Evolutionary conservation across 2,113 vertebrate genomes (phyloP).

Genomic region (Ailurus styani): DNA sequence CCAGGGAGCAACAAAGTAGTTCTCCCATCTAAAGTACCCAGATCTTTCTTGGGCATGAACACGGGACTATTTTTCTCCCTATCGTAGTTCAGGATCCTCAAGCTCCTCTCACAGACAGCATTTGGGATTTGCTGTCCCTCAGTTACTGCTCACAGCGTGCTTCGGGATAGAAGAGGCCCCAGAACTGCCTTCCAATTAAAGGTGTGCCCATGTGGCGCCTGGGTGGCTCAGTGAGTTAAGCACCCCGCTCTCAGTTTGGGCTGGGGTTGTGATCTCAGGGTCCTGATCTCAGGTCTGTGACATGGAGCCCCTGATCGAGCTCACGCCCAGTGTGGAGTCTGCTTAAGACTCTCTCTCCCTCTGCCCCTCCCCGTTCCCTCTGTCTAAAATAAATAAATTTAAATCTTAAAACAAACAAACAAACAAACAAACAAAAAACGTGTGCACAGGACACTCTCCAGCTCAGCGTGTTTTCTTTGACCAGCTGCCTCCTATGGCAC

Average conservation of each 20-base stretch:
- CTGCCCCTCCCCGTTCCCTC: neutral
- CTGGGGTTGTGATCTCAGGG: neutral
- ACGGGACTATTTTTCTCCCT: neutral
- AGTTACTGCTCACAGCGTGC: neutral
- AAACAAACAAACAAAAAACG: neutral
- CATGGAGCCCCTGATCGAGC: neutral
- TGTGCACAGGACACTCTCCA: neutral
- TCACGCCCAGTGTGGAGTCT: neutral
- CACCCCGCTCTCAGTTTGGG: neutral
- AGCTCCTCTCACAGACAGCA: neutral
- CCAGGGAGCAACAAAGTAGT: neutral
- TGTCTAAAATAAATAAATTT: neutral
- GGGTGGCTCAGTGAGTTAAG: neutral
- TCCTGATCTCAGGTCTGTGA: neutral
- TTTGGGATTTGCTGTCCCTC: neutral
- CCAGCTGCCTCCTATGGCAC: neutral
- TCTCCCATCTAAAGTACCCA: neutral
- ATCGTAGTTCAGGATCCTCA: neutral
- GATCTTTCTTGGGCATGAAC: neutral
- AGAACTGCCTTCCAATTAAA: neutral
- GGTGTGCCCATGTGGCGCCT: neutral
- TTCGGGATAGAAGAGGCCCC: neutral
- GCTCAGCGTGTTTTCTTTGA: neutral
- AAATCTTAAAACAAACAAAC: too few relatives aligned
- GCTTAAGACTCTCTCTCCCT: neutral